Percentiles rank a stretch among this genome's conserved stretches.
These are phyloP conservation scores for Pogonus chalceus DNA, from an alignment of 1,140 invertebrate genomes.

Conservation along the genomic window DNA sequence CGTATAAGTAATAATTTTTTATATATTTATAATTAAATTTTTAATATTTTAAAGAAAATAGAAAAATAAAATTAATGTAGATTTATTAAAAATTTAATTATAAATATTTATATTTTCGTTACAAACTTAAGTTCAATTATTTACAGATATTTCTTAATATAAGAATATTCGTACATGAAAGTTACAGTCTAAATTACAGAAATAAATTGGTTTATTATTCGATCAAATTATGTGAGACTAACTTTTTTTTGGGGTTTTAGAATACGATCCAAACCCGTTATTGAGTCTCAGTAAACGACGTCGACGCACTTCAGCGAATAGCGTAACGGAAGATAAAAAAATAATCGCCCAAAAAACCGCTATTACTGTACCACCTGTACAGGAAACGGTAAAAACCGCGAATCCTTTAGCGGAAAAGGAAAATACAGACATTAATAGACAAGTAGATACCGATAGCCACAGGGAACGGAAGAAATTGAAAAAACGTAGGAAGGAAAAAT, in stretches of 20 bases:
- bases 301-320: constrained; percentile 48
- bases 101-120: no score
- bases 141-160: no score
- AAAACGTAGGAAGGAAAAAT: constrained; percentile 58
- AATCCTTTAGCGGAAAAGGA: constrained; percentile 14
- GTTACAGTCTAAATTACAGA: no score
- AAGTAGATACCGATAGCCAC: constrained; percentile 28
- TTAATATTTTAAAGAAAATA: background rate
- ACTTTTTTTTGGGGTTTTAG: constrained; percentile 32
- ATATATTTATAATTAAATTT: constrained; percentile 1
- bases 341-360: constrained; percentile 18
- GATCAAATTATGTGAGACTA: background rate
- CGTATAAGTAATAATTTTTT: background rate
- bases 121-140: no score
- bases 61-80: background rate
- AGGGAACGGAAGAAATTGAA: constrained; percentile 58
- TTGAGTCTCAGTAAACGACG: constrained; percentile 63
- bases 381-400: constrained; percentile 10
- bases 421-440: constrained; percentile 27
- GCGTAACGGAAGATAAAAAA: constrained; percentile 44
- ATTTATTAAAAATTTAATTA: no score
- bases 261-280: constrained; percentile 71
- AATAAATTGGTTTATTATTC: constrained; percentile 5
- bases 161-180: no score
- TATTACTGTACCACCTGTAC: constrained; percentile 15